These are phyloP conservation scores for Rattus norvegicus DNA, from an alignment of 2,113 vertebrate species.

Conservation along the genomic window GRCr8 NC_086022.1:12611501-12612000, in stretches of 20 bases:
- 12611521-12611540: neutral
- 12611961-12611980: neutral
- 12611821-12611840: neutral
- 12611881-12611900: neutral
- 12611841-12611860: no score
- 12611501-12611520: neutral
- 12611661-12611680: neutral
- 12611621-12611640: neutral
- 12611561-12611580: neutral
- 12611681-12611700: neutral
- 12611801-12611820: neutral
- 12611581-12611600: neutral
- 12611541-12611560: neutral
- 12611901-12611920: neutral
- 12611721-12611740: neutral
- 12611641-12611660: neutral
- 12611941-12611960: neutral
- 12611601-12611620: neutral
- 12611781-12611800: conserved; percentile 42
- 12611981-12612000: no score
- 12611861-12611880: neutral
- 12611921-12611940: neutral
- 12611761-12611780: conserved; percentile 41
- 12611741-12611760: conserved; percentile 17
- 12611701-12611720: neutral